Base-by-base conservation (phyloP, 1,140 invertebrate genomes). In the Tribolium castaneum region DNA sequence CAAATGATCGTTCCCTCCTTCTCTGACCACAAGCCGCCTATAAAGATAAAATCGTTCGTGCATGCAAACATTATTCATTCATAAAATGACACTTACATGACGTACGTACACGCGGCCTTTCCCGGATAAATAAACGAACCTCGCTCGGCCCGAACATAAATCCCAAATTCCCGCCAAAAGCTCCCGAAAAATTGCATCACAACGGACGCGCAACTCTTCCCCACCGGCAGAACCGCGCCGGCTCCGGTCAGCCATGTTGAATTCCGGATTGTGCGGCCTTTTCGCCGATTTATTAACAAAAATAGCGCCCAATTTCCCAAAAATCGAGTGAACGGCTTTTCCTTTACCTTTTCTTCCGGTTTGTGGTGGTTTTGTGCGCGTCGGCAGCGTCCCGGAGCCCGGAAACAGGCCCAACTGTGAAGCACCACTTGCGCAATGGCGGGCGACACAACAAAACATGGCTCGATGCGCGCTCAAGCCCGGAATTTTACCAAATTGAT, bases 191-290 rank as follows among this genome's bases (percentile, higher is more conserved):
- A 75, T 50, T 45, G n/a, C 39, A n/a, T 45, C 7, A 45, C 39
- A 45, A 45, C 25, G 25, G 25, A 45, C n/a, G 79, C 83, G 80
- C 83, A 80, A 51, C 72, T 73, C 78, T 13, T 16, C 14, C 52
- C 72, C 73, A 35, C 70, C 54, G 76, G 52, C 22, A 34, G 13
- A 73, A 77, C 39, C 49, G 77, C 81, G 75, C 77, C 80, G 71
- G 80, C 76, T 78, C 77, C 50, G 70, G 76, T 71, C 84, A 80
- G 84, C 84, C 84, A 85, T 85, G 76, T 83, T 85, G 83, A 81
- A 82, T 85, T 76, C 49, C 49, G 80, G 83, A 84, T 77, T 78
- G 84, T 83, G 82, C 82, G 81, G 83, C 81, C 80, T 82, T 75
- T 76, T 76, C 49, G 51, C 13, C 59, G 16, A 39, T 66, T 66